Percentiles rank a stretch among this genome's conserved stretches.
These are phyloP conservation scores for Poecile montanus DNA, from an alignment of 2,797 vertebrate genomes.

Conservation along the genomic window DNA sequence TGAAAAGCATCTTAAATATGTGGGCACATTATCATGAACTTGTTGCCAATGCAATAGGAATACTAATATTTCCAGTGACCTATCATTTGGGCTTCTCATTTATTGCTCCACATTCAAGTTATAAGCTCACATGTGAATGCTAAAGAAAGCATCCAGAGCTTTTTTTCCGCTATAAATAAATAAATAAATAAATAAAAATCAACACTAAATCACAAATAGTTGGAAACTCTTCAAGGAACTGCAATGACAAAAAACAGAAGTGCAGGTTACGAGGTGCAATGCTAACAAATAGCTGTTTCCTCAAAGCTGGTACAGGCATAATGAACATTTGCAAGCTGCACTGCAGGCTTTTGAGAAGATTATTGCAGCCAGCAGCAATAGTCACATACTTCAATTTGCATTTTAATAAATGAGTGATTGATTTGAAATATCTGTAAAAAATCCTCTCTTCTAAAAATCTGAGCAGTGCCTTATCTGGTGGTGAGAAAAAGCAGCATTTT, in stretches of 20 bases:
- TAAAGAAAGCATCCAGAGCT: not conserved
- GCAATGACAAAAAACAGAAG: not conserved
- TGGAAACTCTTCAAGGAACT: conserved; percentile 1
- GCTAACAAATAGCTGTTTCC: not conserved
- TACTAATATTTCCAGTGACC: not conserved
- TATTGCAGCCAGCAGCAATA: not conserved
- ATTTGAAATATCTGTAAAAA: conserved; percentile 5
- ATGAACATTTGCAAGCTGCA: not conserved
- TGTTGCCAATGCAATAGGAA: not conserved
- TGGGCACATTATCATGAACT: not conserved
- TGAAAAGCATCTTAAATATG: not conserved
- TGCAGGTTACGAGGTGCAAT: not conserved
- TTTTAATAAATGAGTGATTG: not conserved
- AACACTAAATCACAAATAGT: not conserved
- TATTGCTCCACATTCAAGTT: not conserved
- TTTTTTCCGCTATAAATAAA: not conserved
- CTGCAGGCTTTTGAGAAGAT: not conserved
- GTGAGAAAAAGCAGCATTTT: not conserved
- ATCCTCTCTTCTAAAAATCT: not conserved
- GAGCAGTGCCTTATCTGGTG: not conserved
- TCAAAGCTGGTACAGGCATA: not conserved
- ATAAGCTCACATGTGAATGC: not conserved
- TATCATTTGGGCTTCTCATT: not conserved
- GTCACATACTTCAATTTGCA: not conserved
- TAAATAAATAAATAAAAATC: too few species aligned